A percentile compares a stretch with the other conserved stretches of the same genome.
Conservation (phyloP, 2,113 vertebrate genomes). For the Pardalotus punctatus region DNA sequence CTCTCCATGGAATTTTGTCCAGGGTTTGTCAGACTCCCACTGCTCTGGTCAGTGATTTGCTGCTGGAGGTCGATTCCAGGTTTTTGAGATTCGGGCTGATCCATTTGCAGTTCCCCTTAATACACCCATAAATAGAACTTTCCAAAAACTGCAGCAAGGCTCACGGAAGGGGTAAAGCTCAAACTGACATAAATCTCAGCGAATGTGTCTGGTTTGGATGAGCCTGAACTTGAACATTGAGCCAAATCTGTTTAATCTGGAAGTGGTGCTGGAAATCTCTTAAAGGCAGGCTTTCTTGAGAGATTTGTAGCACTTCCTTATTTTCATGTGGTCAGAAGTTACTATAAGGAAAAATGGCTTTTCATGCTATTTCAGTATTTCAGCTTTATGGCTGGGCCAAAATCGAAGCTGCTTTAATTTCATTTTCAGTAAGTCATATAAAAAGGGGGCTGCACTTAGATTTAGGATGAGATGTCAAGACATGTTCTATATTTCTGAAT, state of each 20-base stretch:
- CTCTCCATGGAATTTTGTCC: background rate
- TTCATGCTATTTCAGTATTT: background rate
- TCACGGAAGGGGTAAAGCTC: background rate
- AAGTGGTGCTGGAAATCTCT: constrained; percentile 20
- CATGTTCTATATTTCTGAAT: background rate
- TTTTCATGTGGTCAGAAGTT: constrained; percentile 42
- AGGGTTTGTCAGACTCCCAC: background rate
- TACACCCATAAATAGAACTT: background rate
- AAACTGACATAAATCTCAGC: background rate
- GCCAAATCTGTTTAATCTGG: constrained; percentile 38
- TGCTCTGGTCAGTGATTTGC: background rate
- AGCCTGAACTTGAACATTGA: background rate
- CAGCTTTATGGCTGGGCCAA: background rate
- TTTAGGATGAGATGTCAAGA: background rate
- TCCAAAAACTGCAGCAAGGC: background rate
- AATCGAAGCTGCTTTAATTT: background rate
- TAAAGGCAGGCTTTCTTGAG: constrained; percentile 3
- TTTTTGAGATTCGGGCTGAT: background rate
- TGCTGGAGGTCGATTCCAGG: background rate
- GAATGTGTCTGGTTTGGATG: background rate
- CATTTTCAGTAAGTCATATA: background rate
- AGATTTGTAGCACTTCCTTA: constrained; percentile 19
- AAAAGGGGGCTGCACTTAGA: background rate
- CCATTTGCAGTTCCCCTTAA: background rate
- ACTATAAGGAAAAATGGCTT: background rate